Conservation (phyloP, 2,888 invertebrate species). For the Aleiodes testaceus region DNA sequence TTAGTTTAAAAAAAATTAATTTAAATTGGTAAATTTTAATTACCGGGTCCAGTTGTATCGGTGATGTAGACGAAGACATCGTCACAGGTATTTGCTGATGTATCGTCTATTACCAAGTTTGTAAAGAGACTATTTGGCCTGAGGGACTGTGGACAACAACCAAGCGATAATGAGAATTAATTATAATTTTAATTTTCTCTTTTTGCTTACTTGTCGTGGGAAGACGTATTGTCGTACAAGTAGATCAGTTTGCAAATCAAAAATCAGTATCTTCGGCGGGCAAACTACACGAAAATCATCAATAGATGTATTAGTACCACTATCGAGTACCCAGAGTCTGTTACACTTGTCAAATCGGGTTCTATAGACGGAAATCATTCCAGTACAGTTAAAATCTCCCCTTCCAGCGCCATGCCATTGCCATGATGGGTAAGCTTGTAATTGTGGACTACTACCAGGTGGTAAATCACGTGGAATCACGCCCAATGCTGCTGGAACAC, state of each 20-base stretch:
- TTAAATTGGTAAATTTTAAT: slow-evolving; percentile 36
- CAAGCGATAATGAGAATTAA: slow-evolving; percentile 6
- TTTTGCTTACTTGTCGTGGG: slow-evolving; percentile 76
- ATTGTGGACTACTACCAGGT: slow-evolving; percentile 80
- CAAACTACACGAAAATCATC: slow-evolving; percentile 81
- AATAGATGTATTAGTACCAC: slow-evolving; percentile 82
- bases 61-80: slow-evolving; percentile 86
- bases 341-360: slow-evolving; percentile 86
- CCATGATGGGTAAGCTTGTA: slow-evolving; percentile 85
- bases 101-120: slow-evolving; percentile 86
- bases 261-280: slow-evolving; percentile 86
- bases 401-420: slow-evolving; percentile 83
- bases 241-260: slow-evolving; percentile 83
- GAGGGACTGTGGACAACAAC: slow-evolving; percentile 73
- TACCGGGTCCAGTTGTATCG: slow-evolving; percentile 88
- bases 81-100: slow-evolving; percentile 81
- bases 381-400: slow-evolving; percentile 83
- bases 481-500: slow-evolving; percentile 84
- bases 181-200: background rate
- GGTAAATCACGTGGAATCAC: slow-evolving; percentile 80
- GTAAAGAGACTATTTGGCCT: slow-evolving; percentile 85
- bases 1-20: background rate
- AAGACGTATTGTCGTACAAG: slow-evolving; percentile 83
- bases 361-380: slow-evolving; percentile 86
- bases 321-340: slow-evolving; percentile 87